A percentile compares a stretch with the other conserved stretches of the same genome.
phyloP scores from a whole-genome alignment of 2,113 vertebrate species.

The Limnothrissa miodon region DNA sequence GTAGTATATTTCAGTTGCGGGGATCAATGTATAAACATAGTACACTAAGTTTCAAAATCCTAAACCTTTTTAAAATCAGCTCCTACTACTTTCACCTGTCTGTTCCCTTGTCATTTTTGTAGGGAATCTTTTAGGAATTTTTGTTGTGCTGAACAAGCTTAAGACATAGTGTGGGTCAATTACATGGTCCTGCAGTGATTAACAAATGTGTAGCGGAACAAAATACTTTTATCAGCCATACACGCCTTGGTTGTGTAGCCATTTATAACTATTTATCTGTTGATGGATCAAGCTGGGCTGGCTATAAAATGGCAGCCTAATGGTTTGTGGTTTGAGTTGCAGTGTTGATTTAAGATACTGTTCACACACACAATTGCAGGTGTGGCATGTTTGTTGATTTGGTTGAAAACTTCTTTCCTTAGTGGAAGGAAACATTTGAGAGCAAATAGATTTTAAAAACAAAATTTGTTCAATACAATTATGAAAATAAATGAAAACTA shows the following conservation, averaged over 20 bases:
- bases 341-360: not conserved
- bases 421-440: not conserved
- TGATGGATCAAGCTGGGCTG: not conserved
- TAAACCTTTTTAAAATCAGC: not conserved
- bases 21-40: not conserved
- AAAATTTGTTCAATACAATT: not conserved
- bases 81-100: not conserved
- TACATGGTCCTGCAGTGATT: not conserved
- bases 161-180: not conserved
- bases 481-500: not conserved
- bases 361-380: not conserved
- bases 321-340: not conserved
- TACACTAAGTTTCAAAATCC: not conserved
- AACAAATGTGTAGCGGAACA: no score
- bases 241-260: no score
- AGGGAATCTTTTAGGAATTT: not conserved
- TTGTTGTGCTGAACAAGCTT: not conserved
- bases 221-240: no score
- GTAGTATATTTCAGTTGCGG: not conserved
- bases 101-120: not conserved
- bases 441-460: not conserved
- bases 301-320: not conserved
- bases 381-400: not conserved
- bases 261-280: no score
- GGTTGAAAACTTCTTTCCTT: not conserved